These are phyloP conservation scores for Actias luna DNA, from an alignment of 2,888 invertebrate genomes.

Conservation along the genomic window DNA sequence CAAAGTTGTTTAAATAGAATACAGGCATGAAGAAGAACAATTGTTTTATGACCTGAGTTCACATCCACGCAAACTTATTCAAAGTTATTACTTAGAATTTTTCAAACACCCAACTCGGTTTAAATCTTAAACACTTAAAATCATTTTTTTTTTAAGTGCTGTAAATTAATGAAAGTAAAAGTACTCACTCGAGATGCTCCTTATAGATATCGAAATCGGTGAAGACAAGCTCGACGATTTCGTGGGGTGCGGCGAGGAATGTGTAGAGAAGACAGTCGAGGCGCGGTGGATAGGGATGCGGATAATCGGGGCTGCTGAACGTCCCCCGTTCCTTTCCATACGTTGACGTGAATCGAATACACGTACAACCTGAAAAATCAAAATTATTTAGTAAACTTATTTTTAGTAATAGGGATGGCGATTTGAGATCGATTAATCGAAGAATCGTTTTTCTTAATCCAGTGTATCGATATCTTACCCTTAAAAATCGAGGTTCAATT, in stretches of 20 bases:
- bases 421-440: no score
- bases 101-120: no score
- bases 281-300: conserved; percentile 87
- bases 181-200: conserved; percentile 85
- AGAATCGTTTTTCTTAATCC: no score
- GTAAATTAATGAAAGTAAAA: background rate
- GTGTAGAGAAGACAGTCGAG: conserved; percentile 93
- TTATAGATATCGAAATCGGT: conserved; percentile 90
- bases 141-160: no score
- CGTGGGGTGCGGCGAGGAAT: conserved; percentile 89
- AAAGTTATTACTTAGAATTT: background rate
- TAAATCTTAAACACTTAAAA: no score
- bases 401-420: background rate
- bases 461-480: no score
- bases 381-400: background rate
- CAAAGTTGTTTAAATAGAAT: no score
- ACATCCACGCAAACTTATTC: no score
- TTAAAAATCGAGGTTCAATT: no score
- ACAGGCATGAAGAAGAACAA: no score
- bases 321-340: conserved; percentile 90
- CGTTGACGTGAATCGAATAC: conserved; percentile 90
- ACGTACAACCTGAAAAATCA: conserved; percentile 87
- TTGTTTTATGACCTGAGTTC: no score
- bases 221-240: conserved; percentile 92
- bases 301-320: conserved; percentile 93